Evolutionary conservation across 2,888 invertebrate species (phyloP), one percentile per base, ranked within the genome.

Genomic region (Phlogophora meticulosa): DNA sequence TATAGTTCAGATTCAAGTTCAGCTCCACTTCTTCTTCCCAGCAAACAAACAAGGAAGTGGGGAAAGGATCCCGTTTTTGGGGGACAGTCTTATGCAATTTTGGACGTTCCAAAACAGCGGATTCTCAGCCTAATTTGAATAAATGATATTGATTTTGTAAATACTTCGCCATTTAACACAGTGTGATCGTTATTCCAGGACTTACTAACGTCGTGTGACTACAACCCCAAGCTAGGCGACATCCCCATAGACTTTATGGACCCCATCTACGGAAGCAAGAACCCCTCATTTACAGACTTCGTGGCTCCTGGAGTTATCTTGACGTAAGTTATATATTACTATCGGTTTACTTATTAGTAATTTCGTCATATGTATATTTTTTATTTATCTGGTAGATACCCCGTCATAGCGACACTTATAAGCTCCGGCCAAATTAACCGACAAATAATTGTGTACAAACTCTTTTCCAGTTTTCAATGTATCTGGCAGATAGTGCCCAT

Each of bases 281-380:
- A 98, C 89, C 98, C 99, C 3, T 98, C 98, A 15, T 99, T 99
- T 89, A 99, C 99, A 0, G 98, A 99, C 92, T 99, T 99, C 93
- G 99, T 99, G 71, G 99, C 99, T 15, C 99, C 99, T 48, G 99
- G 99, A 80, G 98, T 99, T 74, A 98, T 99, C 85, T 94, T 99
- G 80, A 98, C 98, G 98, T 98, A 93, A 97, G 97, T 96, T 56
- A 15, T 10, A 15, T 60, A 15, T 38, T 10, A n/a, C n/a, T n/a
- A n/a, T n/a, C n/a, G n/a, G n/a, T n/a, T n/a, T n/a, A n/a, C n/a
- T n/a, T n/a, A n/a, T n/a, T n/a, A n/a, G n/a, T n/a, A n/a, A n/a
- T n/a, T n/a, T n/a, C 28, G 5, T 15, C 17, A 20, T 10, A 13
- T 9, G 7, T 7, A 1, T 7, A 11, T 10, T 9, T 7, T 11